Percentiles rank a stretch among this genome's conserved stretches.
Conservation (phyloP, 2,888 invertebrate species). For the Drosophila putrida region DNA sequence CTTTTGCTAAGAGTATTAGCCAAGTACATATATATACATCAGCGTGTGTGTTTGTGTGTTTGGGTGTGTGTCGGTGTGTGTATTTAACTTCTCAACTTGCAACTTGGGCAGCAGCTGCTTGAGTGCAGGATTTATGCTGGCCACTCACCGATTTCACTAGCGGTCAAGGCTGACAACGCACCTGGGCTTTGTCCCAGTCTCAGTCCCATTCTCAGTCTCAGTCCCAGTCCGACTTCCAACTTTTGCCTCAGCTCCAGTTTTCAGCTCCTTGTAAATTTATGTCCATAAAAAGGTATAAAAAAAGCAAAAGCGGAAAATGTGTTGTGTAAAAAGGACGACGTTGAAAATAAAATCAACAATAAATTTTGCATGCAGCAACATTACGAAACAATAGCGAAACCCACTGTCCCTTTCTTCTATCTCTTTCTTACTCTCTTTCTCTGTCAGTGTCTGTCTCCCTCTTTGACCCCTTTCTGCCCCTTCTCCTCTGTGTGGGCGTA, state of each 20-base stretch:
- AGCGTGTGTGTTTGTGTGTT: neutral
- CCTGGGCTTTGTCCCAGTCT: constrained; percentile 43
- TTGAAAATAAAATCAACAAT: constrained; percentile 80
- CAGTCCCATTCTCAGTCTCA: constrained; percentile 15
- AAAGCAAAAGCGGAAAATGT: constrained; percentile 74
- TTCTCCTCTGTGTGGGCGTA: constrained; percentile 37
- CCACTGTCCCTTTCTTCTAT: neutral
- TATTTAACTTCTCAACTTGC: constrained; percentile 27
- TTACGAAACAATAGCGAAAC: constrained; percentile 76
- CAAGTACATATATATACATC: constrained; percentile 2
- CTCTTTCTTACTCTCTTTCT: neutral
- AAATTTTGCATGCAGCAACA: constrained; percentile 78
- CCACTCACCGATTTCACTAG: constrained; percentile 63
- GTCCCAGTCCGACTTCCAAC: constrained; percentile 3
- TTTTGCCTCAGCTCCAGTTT: constrained; percentile 18
- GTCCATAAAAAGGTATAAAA: constrained; percentile 79
- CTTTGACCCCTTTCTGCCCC: neutral
- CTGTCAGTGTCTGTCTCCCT: constrained; percentile 8
- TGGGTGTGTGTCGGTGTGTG: neutral
- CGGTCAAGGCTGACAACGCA: constrained; percentile 74
- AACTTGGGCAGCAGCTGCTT: constrained; percentile 39
- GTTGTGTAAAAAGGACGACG: constrained; percentile 79
- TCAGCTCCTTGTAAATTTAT: constrained; percentile 77
- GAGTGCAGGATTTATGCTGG: constrained; percentile 62
- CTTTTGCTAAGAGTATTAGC: constrained; percentile 56